Conservation (phyloP, 23 tunicate genomes). For the Ascidia mentula region DNA sequence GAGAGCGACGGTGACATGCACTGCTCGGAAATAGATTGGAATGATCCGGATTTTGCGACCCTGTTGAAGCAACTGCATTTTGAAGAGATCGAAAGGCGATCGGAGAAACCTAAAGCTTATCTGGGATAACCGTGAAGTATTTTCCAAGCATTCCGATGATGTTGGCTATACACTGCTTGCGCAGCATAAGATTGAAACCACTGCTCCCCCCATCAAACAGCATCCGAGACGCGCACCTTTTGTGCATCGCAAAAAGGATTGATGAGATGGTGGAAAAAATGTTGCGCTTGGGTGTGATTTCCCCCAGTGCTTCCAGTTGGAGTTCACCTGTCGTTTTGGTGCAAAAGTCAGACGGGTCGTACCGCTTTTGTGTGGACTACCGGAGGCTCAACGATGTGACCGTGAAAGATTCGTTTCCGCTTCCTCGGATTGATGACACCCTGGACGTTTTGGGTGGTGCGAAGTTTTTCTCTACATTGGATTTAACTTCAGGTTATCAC, state of each 20-base stretch:
- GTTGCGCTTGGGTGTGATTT: constrained; percentile 9
- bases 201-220: not conserved
- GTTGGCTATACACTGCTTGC: not conserved
- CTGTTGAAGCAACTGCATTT: too few relatives aligned
- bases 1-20: too few relatives aligned
- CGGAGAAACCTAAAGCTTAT: too few relatives aligned
- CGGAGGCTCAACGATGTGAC: constrained; percentile 21
- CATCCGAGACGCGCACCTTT: not conserved
- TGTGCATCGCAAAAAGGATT: not conserved
- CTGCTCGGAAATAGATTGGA: too few relatives aligned
- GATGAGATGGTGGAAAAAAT: not conserved
- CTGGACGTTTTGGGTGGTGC: not conserved
- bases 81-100: too few relatives aligned
- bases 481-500: constrained; percentile 14
- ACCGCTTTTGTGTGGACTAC: constrained; percentile 16
- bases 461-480: constrained; percentile 17
- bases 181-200: not conserved
- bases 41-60: too few relatives aligned
- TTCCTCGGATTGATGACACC: constrained; percentile 20
- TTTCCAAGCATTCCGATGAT: not conserved
- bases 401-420: not conserved
- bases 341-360: constrained; percentile 11
- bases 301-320: constrained; percentile 11
- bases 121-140: not conserved
- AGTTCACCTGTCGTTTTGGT: constrained; percentile 13